phyloP scores from a whole-genome alignment of 2,113 vertebrate genomes.

The Rhea pennata region DNA sequence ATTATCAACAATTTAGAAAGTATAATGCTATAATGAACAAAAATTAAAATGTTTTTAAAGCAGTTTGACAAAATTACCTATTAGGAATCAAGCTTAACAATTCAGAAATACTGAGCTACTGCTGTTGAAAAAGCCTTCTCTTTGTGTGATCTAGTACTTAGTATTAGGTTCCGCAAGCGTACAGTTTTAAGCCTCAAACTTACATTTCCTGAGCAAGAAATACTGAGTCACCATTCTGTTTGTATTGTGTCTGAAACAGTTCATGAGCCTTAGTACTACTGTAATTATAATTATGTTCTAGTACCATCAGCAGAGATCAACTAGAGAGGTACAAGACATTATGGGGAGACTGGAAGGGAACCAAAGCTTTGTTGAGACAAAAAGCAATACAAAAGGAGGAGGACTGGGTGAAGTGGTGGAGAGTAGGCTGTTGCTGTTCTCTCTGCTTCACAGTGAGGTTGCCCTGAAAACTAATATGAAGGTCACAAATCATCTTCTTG shows the following conservation, averaged over 20 bases:
- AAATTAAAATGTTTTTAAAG: constrained; percentile 35
- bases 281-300: not conserved
- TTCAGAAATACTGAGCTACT: constrained; percentile 10
- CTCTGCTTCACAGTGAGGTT: accelerated
- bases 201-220: not conserved
- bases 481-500: not conserved
- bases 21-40: not conserved
- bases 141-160: not conserved
- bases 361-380: not conserved
- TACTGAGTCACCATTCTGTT: not conserved
- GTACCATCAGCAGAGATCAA: not conserved
- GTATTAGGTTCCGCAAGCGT: not conserved
- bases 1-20: constrained; percentile 30
- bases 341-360: not conserved
- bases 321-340: not conserved
- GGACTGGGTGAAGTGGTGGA: not conserved
- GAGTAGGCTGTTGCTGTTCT: not conserved
- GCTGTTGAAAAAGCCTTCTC: not conserved
- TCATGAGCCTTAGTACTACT: accelerated
- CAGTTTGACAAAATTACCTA: not conserved
- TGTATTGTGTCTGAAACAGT: not conserved
- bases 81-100: not conserved
- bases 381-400: not conserved
- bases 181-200: not conserved
- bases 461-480: not conserved